Base-by-base conservation (phyloP, 1,140 invertebrate genomes). In the Watersipora subatra region DNA sequence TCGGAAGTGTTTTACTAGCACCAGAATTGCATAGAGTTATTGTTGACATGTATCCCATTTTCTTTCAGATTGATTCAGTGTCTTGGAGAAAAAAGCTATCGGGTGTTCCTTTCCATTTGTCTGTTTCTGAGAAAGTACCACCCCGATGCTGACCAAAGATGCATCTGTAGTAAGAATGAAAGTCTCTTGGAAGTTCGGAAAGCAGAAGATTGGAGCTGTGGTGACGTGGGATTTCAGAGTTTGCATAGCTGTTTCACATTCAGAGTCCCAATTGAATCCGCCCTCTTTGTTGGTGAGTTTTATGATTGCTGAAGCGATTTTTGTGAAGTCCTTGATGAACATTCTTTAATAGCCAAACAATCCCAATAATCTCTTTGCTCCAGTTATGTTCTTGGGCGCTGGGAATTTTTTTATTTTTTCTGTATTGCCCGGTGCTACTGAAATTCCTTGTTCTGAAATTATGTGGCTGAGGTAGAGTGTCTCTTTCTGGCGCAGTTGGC, bases 401-500 rank as follows among this genome's bases (percentile, higher is more conserved):
- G 64, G 64, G 34, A 70, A 69, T 19, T 66, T 67, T 34, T 61
- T 22, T 3, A 70, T 65, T 0, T 61, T 62, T 55, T 61, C 26
- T 25, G 65, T 67, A 62, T 68, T 68, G 2, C n/a, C 63, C 26
- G 59, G 28, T 34, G 70, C 67, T 15, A 62, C 58, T n/a, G 66
- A 20, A 59, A 71, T 61, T 55, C 70, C 70, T 30, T 65, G 19
- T 29, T 56, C 63, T 24, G 68, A 66, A 29, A 72, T 57, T 1
- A 64, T 67, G 62, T 71, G 67, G 0, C 71, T 69, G 19, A 70
- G 63, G 28, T 69, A 71, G 27, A 30, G 62, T 2, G 70, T 63
- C 57, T 69, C 46, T 22, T 28, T n/a, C 46, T 28, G 57, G 24
- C 56, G 56, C 61, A 67, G 65, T 17, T 25, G 28, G 65, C 66